phyloP scores from a whole-genome alignment of 2,797 vertebrate species.

The Synaphobranchus kaupii region DNA sequence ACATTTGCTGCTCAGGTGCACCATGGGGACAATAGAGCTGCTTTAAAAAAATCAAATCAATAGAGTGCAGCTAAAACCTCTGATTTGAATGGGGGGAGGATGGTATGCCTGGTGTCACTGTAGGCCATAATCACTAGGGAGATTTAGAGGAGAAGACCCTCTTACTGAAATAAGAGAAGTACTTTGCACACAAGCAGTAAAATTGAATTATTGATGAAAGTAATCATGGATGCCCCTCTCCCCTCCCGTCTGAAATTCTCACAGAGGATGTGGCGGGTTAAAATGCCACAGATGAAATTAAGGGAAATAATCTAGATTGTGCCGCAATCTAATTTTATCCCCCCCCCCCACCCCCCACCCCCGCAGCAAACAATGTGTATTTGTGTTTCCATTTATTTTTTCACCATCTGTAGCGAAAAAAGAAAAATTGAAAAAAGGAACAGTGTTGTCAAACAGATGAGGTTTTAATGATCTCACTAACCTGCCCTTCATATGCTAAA shows the following conservation, averaged over 20 bases:
- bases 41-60: conserved; percentile 56
- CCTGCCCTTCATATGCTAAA: not conserved
- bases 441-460: not conserved
- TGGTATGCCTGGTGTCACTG: conserved; percentile 47
- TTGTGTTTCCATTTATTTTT: not conserved
- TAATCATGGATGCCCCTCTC: conserved; percentile 71
- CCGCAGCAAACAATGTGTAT: not conserved
- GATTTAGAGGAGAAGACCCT: conserved; percentile 61
- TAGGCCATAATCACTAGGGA: conserved; percentile 59
- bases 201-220: conserved; percentile 76
- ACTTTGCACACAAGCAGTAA: conserved; percentile 38
- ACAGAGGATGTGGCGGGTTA: conserved; percentile 70
- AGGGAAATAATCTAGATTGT: not conserved
- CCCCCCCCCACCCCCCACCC: not conserved
- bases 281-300: not conserved
- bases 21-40: conserved; percentile 49
- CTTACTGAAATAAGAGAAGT: conserved; percentile 63
- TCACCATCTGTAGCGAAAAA: not conserved
- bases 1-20: conserved; percentile 59
- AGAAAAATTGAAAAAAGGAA: not conserved
- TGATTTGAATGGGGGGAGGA: conserved; percentile 49
- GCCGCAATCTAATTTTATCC: not conserved
- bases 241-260: conserved; percentile 59
- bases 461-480: not conserved
- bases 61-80: conserved; percentile 59